These are phyloP conservation scores for Nettapus auritus DNA, from an alignment of 2,113 vertebrate genomes.

Conservation along the genomic window DNA sequence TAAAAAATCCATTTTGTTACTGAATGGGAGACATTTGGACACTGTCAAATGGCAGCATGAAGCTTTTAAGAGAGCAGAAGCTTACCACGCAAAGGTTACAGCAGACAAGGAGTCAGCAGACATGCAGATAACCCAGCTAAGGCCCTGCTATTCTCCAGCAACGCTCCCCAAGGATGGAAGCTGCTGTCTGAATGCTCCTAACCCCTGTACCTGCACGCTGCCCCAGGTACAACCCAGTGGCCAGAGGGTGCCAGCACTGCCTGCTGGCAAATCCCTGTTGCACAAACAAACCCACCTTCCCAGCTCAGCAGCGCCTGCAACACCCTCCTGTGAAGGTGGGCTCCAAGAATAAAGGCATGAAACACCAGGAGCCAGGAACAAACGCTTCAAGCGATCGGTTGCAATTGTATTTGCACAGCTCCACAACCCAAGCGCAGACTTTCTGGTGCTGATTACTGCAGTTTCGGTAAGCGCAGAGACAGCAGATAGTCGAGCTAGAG, in stretches of 20 bases:
- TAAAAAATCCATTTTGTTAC: background rate
- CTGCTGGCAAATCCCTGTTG: background rate
- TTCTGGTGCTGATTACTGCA: slow-evolving; percentile 4
- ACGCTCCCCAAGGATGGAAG: background rate
- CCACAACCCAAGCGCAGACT: background rate
- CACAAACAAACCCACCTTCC: background rate
- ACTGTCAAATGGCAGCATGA: background rate
- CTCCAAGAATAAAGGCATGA: background rate
- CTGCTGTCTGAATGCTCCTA: background rate
- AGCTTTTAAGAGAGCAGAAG: background rate
- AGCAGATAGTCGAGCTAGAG: background rate
- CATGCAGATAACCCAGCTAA: accelerated
- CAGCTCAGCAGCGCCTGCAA: background rate
- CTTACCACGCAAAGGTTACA: background rate
- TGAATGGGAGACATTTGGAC: background rate
- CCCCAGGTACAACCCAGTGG: background rate
- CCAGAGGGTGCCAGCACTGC: background rate
- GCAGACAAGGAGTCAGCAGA: background rate
- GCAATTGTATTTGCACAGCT: background rate
- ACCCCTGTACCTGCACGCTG: accelerated
- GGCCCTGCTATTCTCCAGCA: background rate
- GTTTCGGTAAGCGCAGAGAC: background rate
- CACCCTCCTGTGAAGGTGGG: background rate
- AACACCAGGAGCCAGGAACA: background rate
- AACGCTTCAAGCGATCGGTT: background rate